Percentiles rank a stretch among this genome's conserved stretches.
phyloP scores from a whole-genome alignment of 2,888 invertebrate species.

The Orchesellides sinensis region DNA sequence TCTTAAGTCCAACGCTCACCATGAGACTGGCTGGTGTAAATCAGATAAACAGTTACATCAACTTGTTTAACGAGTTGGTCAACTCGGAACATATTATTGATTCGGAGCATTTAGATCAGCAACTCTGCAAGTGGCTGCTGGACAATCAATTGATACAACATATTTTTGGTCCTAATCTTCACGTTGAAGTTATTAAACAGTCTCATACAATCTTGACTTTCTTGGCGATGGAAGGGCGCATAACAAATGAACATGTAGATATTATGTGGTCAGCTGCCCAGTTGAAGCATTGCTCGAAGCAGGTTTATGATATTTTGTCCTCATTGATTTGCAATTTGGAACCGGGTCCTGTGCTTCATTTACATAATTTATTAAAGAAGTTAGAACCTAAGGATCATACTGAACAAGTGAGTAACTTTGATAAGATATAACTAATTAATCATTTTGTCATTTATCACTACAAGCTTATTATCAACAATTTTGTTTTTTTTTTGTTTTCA shows the following conservation, averaged over 20 bases:
- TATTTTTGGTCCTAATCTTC: constrained; percentile 97
- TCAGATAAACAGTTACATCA: constrained; percentile 96
- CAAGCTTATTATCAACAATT: constrained; percentile 93
- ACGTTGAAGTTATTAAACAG: constrained; percentile 97
- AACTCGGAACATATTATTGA: constrained; percentile 92
- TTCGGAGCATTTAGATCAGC: constrained; percentile 89
- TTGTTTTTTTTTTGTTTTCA: constrained; percentile 80
- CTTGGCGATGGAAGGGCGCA: constrained; percentile 92
- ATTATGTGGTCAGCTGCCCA: constrained; percentile 97
- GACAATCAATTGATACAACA: constrained; percentile 94
- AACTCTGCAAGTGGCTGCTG: constrained; percentile 92
- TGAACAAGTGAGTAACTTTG: constrained; percentile 88
- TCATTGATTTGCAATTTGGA: constrained; percentile 94
- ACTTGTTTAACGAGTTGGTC: constrained; percentile 92
- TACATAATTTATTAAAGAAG: constrained; percentile 90
- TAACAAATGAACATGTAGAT: constrained; percentile 93
- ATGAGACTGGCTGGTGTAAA: constrained; percentile 95
- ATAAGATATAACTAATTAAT: constrained; percentile 9
- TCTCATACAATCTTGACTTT: constrained; percentile 95
- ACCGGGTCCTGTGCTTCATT: constrained; percentile 90
- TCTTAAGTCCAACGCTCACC: constrained; percentile 94
- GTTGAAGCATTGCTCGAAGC: constrained; percentile 95
- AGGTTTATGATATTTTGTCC: constrained; percentile 93
- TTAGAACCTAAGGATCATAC: constrained; percentile 94
- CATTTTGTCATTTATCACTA: too few species aligned